Percentiles rank a stretch among this genome's conserved stretches.
phyloP scores from a whole-genome alignment of 2,113 vertebrate genomes.

The Lampris incognitus region DNA sequence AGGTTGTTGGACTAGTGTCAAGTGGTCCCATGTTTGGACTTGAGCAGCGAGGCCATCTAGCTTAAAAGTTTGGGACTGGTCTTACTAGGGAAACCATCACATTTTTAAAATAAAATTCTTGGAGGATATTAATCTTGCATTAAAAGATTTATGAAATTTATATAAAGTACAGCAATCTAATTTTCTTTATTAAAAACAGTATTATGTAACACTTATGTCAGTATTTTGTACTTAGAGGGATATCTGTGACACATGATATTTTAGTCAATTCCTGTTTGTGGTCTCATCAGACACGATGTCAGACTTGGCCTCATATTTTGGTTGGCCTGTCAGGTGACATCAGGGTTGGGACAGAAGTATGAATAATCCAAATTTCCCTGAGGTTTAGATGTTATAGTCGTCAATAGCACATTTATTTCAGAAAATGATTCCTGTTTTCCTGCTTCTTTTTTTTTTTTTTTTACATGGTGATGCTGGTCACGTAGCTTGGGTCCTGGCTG shows the following conservation, averaged over 20 bases:
- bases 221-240: too few species aligned
- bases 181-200: too few species aligned
- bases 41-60: slow-evolving; percentile 1
- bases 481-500: too few species aligned
- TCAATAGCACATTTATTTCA: slow-evolving; percentile 15
- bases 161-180: neutral
- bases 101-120: neutral
- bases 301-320: neutral
- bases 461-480: too few species aligned
- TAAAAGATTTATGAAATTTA: neutral
- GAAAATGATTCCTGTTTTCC: slow-evolving; percentile 5
- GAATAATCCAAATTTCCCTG: too few species aligned
- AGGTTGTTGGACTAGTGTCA: slow-evolving; percentile 52
- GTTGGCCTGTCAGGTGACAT: neutral
- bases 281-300: neutral
- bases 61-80: neutral
- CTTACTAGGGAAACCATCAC: too few species aligned
- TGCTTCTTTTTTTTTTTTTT: slow-evolving; percentile 17
- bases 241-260: neutral
- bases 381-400: neutral
- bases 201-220: too few species aligned
- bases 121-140: neutral
- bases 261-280: neutral
- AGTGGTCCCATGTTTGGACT: slow-evolving; percentile 33
- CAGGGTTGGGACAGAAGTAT: too few species aligned